A percentile compares a stretch with the other conserved stretches of the same genome.
phyloP scores from a whole-genome alignment of 2,888 invertebrate species.

The Lagria hirta region DNA sequence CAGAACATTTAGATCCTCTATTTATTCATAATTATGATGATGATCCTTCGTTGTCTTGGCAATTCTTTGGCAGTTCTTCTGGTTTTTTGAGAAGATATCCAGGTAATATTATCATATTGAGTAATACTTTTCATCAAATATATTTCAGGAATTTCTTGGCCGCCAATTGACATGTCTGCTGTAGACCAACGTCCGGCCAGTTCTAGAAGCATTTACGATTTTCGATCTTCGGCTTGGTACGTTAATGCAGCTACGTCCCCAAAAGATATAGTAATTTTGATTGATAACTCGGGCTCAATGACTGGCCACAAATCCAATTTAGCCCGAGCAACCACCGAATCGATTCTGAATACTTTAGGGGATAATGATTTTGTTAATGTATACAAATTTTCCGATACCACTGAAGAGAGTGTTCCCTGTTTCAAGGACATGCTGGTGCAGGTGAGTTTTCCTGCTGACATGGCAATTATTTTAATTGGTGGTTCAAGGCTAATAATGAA shows the following conservation, averaged over 20 bases:
- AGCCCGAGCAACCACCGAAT: slow-evolving; percentile 83
- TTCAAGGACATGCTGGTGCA: slow-evolving; percentile 88
- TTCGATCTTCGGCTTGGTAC: slow-evolving; percentile 93
- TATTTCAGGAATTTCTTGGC: slow-evolving; percentile 74
- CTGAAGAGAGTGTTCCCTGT: slow-evolving; percentile 84
- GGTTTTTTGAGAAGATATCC: slow-evolving; percentile 96
- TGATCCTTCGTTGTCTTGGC: slow-evolving; percentile 94
- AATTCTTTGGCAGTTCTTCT: slow-evolving; percentile 95
- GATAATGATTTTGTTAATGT: slow-evolving; percentile 98
- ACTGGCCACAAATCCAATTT: slow-evolving; percentile 81
- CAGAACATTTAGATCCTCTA: slow-evolving; percentile 83
- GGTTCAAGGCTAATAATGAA: slow-evolving; percentile 73
- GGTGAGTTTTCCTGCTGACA: slow-evolving; percentile 55
- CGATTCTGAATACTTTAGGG: slow-evolving; percentile 90
- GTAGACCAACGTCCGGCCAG: slow-evolving; percentile 70
- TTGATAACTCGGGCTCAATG: slow-evolving; percentile 91
- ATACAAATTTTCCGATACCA: slow-evolving; percentile 82
- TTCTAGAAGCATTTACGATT: slow-evolving; percentile 87
- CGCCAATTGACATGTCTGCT: slow-evolving; percentile 66
- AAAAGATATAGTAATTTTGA: slow-evolving; percentile 92
- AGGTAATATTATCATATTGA: slow-evolving; percentile 57
- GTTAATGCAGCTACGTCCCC: slow-evolving; percentile 96
- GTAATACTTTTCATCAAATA: neutral
- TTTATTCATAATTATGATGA: slow-evolving; percentile 89
- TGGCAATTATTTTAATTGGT: slow-evolving; percentile 1